Percentiles rank a stretch among this genome's conserved stretches.
Conservation (phyloP, 2,797 vertebrate genomes). For the Phrynocephalus vlangalii region DNA sequence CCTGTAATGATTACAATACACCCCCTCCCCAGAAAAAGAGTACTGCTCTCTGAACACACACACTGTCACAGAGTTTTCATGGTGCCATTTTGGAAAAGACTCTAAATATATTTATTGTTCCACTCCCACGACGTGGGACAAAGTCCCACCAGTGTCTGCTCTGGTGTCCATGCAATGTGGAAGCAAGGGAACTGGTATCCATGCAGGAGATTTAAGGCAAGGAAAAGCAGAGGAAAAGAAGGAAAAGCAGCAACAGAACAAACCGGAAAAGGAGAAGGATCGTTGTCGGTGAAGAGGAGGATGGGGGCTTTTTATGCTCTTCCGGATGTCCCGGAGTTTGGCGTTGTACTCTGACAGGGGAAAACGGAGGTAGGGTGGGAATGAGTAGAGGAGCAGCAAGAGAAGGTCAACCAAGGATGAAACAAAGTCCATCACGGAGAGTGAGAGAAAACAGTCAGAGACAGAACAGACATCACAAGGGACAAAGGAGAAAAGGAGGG, state of each 20-base stretch:
- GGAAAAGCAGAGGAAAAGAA: conserved; percentile 35
- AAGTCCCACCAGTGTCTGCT: background rate
- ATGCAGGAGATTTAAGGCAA: background rate
- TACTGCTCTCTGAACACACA: no score
- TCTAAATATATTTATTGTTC: conserved; percentile 15
- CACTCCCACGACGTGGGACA: background rate
- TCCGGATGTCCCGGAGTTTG: conserved; percentile 77
- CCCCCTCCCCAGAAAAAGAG: no score
- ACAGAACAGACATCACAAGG: conserved; percentile 69
- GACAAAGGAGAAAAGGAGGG: conserved; percentile 52
- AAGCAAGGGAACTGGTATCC: background rate
- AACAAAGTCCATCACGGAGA: conserved; percentile 48
- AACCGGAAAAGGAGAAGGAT: conserved; percentile 93
- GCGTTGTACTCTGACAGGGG: conserved; percentile 80
- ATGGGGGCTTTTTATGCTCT: conserved; percentile 73
- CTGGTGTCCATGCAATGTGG: conserved; percentile 16
- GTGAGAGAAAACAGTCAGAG: conserved; percentile 48
- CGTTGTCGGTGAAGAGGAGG: conserved; percentile 86
- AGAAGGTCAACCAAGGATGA: conserved; percentile 52
- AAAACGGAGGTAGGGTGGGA: conserved; percentile 48
- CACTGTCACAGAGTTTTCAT: background rate
- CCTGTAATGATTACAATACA: no score
- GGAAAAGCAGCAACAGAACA: conserved; percentile 74
- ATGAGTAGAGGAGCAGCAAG: conserved; percentile 27
- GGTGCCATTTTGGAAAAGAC: background rate